Evolutionary conservation across 2,113 vertebrate genomes (phyloP).

Genomic region (Conger conger): DNA sequence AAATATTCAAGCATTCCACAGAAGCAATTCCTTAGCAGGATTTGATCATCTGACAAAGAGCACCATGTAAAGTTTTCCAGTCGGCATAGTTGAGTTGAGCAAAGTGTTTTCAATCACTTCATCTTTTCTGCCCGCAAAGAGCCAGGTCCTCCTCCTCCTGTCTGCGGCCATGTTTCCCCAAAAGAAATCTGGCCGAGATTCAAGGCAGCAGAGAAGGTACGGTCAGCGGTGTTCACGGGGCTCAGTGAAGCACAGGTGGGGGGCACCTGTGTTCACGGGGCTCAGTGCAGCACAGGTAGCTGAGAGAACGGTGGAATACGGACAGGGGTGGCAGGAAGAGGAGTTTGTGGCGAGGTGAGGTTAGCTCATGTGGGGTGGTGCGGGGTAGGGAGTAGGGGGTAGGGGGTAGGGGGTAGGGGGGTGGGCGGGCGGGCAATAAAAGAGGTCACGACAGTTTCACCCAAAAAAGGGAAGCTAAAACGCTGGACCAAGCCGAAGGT

Average conservation of each 20-base stretch:
- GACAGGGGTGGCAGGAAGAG: background rate
- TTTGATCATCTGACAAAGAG: constrained; percentile 54
- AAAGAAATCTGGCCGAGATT: background rate
- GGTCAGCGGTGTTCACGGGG: background rate
- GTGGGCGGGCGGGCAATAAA: background rate
- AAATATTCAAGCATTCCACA: constrained; percentile 59
- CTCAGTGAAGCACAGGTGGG: background rate
- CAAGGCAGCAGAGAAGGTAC: background rate
- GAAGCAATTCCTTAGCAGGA: constrained; percentile 66
- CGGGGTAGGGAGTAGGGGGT: background rate
- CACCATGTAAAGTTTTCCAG: constrained; percentile 61
- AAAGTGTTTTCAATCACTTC: background rate
- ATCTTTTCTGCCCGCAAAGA: background rate
- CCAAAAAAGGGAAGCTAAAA: constrained; percentile 20
- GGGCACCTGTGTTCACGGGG: background rate
- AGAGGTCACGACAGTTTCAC: constrained; percentile 15
- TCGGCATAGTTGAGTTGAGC: constrained; percentile 56
- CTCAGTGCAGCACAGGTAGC: background rate
- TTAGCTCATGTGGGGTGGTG: background rate
- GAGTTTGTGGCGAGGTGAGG: background rate
- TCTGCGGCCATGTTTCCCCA: background rate
- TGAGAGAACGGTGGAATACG: background rate
- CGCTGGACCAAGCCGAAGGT: constrained; percentile 54
- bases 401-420: background rate
- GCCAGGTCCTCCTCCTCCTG: constrained; percentile 1